Evolutionary conservation across 1,140 invertebrate genomes (phyloP).

Genomic region (Penaeus japonicus): DNA sequence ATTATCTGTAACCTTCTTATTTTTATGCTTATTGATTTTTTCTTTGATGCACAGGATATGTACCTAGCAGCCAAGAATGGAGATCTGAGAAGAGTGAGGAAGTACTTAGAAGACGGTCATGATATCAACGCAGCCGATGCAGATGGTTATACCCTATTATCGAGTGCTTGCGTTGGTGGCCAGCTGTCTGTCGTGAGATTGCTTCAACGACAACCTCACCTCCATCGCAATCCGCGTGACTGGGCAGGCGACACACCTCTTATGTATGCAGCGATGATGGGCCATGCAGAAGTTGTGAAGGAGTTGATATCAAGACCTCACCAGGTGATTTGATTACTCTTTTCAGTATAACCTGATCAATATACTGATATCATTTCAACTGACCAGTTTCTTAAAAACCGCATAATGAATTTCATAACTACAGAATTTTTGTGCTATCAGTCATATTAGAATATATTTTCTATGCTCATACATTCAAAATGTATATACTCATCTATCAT

Average conservation of each 20-base stretch:
- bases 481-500: no score
- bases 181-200: slow-evolving; percentile 21
- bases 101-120: slow-evolving; percentile 15
- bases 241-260: slow-evolving; percentile 43
- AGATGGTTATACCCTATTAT: slow-evolving; percentile 33
- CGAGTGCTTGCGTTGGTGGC: slow-evolving; percentile 28
- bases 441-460: no score
- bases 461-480: no score
- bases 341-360: neutral
- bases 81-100: neutral
- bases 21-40: no score
- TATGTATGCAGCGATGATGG: slow-evolving; percentile 41
- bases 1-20: no score
- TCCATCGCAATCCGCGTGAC: slow-evolving; percentile 20
- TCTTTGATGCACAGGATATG: slow-evolving; percentile 7
- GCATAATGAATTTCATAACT: no score
- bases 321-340: neutral
- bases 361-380: no score
- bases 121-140: slow-evolving; percentile 30
- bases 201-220: slow-evolving; percentile 13
- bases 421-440: no score
- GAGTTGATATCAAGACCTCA: slow-evolving; percentile 29
- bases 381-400: no score
- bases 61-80: slow-evolving; percentile 42
- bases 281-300: slow-evolving; percentile 30